Percentiles rank a stretch among this genome's conserved stretches.
These are phyloP conservation scores for Acanthopagrus latus DNA, from an alignment of 2,797 vertebrate species.

Conservation along the genomic window DNA sequence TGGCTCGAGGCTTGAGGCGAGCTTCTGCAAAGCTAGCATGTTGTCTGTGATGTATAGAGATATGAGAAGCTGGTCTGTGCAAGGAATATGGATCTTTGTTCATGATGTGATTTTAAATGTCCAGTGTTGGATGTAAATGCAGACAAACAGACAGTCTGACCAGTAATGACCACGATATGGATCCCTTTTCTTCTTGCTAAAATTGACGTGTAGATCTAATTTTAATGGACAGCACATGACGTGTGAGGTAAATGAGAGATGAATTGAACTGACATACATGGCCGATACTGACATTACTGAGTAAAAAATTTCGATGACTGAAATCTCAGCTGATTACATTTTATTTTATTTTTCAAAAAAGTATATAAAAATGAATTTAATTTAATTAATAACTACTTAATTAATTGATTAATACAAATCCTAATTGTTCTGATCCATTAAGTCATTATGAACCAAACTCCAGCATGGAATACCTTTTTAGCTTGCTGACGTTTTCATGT, in stretches of 20 bases:
- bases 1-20: constrained; percentile 10
- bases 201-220: constrained; percentile 6
- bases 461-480: background rate
- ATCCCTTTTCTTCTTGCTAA: constrained; percentile 2
- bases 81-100: constrained; percentile 52
- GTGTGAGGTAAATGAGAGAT: background rate
- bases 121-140: constrained; percentile 36
- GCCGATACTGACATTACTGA: too few relatives aligned
- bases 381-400: too few relatives aligned
- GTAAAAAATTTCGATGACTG: too few relatives aligned
- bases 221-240: constrained; percentile 17
- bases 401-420: too few relatives aligned
- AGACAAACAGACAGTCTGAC: constrained; percentile 31
- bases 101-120: constrained; percentile 59
- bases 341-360: too few relatives aligned
- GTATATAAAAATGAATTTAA: too few relatives aligned
- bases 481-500: background rate
- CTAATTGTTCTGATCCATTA: too few relatives aligned
- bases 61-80: constrained; percentile 37
- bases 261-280: background rate
- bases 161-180: background rate
- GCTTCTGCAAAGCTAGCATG: constrained; percentile 43
- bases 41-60: constrained; percentile 61
- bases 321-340: too few relatives aligned
- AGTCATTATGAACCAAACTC: background rate